Conservation (phyloP, 2,113 vertebrate species). For the Scolopax mira region DNA sequence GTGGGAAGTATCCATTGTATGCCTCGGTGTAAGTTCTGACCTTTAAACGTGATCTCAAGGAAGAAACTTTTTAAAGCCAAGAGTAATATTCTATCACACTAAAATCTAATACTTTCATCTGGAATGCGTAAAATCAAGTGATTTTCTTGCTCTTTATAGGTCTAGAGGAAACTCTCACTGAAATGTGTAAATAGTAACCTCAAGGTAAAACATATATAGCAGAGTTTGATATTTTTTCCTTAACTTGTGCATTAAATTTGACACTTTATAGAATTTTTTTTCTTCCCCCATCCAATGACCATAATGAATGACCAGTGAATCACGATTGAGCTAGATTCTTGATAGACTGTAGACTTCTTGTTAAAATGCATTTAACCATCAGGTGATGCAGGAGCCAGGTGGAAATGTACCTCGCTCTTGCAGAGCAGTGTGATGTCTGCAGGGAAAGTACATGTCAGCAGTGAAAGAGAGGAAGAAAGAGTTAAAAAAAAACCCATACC, state of each 20-base stretch:
- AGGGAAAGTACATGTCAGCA: not conserved
- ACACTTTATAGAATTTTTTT: not conserved
- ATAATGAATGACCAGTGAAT: not conserved
- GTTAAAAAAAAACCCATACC: not conserved
- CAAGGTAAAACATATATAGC: not conserved
- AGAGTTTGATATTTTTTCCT: not conserved
- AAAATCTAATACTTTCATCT: not conserved
- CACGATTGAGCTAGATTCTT: not conserved
- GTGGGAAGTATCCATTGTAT: not conserved
- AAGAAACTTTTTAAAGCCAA: not conserved
- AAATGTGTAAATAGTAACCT: not conserved
- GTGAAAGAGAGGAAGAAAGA: not conserved
- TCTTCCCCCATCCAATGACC: no score
- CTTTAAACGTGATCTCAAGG: not conserved
- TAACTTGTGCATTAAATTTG: not conserved
- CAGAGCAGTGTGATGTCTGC: not conserved
- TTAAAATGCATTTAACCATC: not conserved
- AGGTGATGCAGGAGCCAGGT: not conserved
- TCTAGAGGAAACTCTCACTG: not conserved
- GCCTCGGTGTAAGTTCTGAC: not conserved
- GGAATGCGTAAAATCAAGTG: not conserved
- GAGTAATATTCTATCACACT: not conserved
- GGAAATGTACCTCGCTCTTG: not conserved
- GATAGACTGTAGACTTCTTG: not conserved
- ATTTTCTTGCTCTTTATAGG: not conserved